phyloP scores from a whole-genome alignment of 2,888 invertebrate genomes.

The Agriotes lineatus region DNA sequence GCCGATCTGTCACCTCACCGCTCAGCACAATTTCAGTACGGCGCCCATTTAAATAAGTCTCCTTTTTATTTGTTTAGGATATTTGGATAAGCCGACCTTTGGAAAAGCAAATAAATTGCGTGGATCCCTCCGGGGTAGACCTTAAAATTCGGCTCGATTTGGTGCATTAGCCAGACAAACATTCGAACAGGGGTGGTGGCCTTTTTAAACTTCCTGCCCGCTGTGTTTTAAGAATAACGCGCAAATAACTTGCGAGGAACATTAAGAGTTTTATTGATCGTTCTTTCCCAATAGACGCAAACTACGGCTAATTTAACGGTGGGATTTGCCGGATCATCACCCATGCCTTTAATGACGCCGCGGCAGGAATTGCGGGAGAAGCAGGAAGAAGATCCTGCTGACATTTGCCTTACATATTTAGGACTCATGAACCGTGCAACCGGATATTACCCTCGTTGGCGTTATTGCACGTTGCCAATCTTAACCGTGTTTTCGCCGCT shows the following conservation, averaged over 20 bases:
- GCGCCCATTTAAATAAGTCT: conserved; percentile 53
- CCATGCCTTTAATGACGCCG: conserved; percentile 55
- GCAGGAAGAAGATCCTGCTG: conserved; percentile 51
- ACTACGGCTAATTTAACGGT: conserved; percentile 41
- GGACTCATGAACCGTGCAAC: conserved; percentile 54
- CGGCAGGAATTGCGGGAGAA: conserved; percentile 51
- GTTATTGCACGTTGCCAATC: conserved; percentile 39
- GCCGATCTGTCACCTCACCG: not conserved
- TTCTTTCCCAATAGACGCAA: conserved; percentile 24
- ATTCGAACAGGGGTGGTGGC: not conserved
- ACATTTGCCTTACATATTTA: conserved; percentile 54
- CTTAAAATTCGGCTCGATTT: conserved; percentile 29
- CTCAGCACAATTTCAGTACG: conserved; percentile 48
- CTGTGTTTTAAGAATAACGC: not conserved
- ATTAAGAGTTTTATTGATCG: conserved; percentile 22
- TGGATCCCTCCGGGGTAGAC: conserved; percentile 44
- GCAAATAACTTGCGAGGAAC: not conserved
- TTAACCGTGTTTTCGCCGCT: conserved; percentile 12
- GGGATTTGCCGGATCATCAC: conserved; percentile 58
- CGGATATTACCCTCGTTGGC: conserved; percentile 53
- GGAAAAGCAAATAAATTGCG: conserved; percentile 59
- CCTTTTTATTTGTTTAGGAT: conserved; percentile 62
- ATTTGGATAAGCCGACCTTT: conserved; percentile 59
- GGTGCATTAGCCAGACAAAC: conserved; percentile 9
- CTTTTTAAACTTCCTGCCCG: no score